Evolutionary conservation across 2,797 vertebrate species (phyloP), one percentile per base, ranked within the genome.

Genomic region (Acanthurus lineatus): DNA sequence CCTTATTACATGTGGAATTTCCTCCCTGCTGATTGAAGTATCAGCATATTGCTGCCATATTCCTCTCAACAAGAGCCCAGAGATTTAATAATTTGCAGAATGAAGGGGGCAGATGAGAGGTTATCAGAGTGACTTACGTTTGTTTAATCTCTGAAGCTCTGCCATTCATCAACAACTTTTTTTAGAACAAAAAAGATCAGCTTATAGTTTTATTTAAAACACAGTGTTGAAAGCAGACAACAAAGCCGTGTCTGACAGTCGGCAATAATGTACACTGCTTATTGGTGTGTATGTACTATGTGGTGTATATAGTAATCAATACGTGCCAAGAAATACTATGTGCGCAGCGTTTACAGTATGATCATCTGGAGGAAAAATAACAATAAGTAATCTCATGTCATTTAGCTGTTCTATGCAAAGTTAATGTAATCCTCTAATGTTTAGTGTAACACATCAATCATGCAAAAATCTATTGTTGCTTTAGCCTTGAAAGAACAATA

Each of bases 401-500:
- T 95, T 95, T 95, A 95, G 93, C 93, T 94, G 92, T 95, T 95
- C 93, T 95, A 94, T 95, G 93, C 94, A 95, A 95, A 96, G 94
- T 95, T 95, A 96, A 96, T 96, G 95, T 94, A 96, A 96, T 96
- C 95, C 91, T 90, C 94, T 96, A 96, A 96, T 96, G 95, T 96
- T 95, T 95, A 95, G 94, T 95, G 94, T 95, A 93, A 94, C 89
- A 28, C 94, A 96, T 96, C 95, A 95, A 96, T 96, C 95, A 96
- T 94, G 93, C 93, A 96, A 96, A 96, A 96, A 95, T 96, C 95
- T 95, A 96, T 96, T 96, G 95, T 95, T 96, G 94, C 95, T 96
- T 96, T 96, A 96, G 95, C 95, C 94, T 95, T 95, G 95, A 95
- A 96, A 96, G 94, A 96, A 96, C 95, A 95, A 96, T 96, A 96